Percentiles rank a stretch among this genome's conserved stretches.
Evolutionary conservation across 2,113 vertebrate genomes (phyloP).

Genomic region (Rhynchopsitta pachyrhyncha): DNA sequence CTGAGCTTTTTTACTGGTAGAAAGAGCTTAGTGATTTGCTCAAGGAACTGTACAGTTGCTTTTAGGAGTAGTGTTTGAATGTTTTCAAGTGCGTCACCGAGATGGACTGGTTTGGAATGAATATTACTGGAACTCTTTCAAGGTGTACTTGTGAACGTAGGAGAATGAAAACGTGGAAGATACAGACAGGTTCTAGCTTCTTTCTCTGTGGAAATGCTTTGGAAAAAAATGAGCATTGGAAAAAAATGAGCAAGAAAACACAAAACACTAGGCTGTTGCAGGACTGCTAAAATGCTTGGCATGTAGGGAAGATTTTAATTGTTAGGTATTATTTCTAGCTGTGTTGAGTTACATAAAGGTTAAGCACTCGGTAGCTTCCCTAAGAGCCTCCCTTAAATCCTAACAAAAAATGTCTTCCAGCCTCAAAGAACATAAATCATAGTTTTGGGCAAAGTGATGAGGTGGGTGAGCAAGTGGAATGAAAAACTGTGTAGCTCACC

Average conservation of each 20-base stretch:
- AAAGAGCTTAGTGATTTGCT: background rate
- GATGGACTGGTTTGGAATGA: background rate
- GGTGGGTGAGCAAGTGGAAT: background rate
- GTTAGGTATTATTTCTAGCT: background rate
- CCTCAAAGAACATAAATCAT: background rate
- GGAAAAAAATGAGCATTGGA: background rate
- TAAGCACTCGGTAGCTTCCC: background rate
- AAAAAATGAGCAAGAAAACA: background rate
- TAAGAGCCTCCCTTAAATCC: background rate
- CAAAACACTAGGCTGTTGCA: background rate
- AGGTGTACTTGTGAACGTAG: background rate
- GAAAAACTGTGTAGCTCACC: background rate
- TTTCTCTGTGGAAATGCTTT: background rate
- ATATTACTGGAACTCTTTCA: background rate
- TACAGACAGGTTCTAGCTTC: background rate
- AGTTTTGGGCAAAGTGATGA: background rate
- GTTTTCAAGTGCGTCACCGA: background rate
- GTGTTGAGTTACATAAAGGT: background rate
- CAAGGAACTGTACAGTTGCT: background rate
- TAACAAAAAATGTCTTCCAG: background rate
- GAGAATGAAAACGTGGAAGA: background rate
- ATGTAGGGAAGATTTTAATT: background rate
- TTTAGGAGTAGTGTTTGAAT: background rate
- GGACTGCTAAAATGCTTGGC: background rate
- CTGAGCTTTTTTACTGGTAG: background rate